phyloP scores from a whole-genome alignment of 2,797 vertebrate genomes.

The Acestrorhynchus altus region DNA sequence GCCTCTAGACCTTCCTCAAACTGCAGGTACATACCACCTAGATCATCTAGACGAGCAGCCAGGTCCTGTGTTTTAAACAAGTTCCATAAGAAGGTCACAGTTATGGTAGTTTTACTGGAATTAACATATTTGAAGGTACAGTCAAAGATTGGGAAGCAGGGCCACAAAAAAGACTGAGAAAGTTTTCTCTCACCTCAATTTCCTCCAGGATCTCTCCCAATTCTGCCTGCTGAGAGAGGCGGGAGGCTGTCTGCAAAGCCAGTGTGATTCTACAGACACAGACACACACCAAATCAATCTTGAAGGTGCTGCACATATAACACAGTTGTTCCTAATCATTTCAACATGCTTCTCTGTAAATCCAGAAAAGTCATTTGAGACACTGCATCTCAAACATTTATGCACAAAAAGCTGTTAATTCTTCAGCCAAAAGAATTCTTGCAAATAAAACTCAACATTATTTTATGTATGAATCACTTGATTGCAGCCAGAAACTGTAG shows the following conservation, averaged over 20 bases:
- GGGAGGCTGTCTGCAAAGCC: conserved; percentile 90
- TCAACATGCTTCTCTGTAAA: no score
- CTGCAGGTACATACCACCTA: conserved; percentile 94
- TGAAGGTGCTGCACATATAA: background rate
- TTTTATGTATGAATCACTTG: no score
- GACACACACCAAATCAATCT: background rate
- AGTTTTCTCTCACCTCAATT: conserved; percentile 87
- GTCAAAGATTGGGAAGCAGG: conserved; percentile 37
- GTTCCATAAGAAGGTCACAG: no score
- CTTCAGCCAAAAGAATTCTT: no score
- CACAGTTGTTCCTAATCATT: no score
- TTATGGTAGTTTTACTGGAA: background rate
- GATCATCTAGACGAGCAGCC: conserved; percentile 93
- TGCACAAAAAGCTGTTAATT: no score
- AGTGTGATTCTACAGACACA: conserved; percentile 81
- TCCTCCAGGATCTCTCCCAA: conserved; percentile 93
- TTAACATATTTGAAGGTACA: background rate
- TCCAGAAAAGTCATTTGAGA: no score
- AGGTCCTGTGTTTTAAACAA: conserved; percentile 82
- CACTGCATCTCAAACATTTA: no score
- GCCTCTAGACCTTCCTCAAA: conserved; percentile 98
- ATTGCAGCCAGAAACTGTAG: no score
- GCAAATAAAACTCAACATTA: no score
- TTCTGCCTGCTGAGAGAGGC: conserved; percentile 92
- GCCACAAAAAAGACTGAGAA: conserved; percentile 62